Conservation (phyloP, 2,888 invertebrate genomes). For the Tipula helvola region DNA sequence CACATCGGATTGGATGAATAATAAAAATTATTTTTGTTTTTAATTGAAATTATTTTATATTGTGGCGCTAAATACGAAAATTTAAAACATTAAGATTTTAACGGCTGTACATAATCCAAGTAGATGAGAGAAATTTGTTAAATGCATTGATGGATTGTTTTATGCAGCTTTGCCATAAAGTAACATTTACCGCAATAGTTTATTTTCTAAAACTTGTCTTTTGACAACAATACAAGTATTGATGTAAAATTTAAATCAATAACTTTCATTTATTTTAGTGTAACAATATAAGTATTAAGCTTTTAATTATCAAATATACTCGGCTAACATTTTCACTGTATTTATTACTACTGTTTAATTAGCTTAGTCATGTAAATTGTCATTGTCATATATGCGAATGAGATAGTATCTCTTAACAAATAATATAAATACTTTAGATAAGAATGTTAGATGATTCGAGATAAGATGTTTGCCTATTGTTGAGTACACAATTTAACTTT, state of each 20-base stretch:
- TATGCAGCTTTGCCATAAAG: background rate
- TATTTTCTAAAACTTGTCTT: background rate
- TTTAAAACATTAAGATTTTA: background rate
- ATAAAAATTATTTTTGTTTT: background rate
- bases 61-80: background rate
- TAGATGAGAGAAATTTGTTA: background rate
- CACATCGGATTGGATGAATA: background rate
- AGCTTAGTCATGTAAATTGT: too few relatives aligned
- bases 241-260: background rate
- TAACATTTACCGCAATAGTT: background rate
- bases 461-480: background rate
- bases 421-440: background rate
- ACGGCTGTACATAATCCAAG: background rate
- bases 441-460: background rate
- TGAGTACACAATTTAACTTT: background rate
- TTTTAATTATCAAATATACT: too few relatives aligned
- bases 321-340: too few relatives aligned
- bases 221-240: background rate
- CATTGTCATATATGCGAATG: too few relatives aligned
- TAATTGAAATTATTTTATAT: background rate
- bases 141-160: background rate
- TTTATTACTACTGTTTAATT: too few relatives aligned
- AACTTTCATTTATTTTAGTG: background rate
- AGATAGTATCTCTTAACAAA: too few relatives aligned
- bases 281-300: background rate